phyloP scores from a whole-genome alignment of 2,797 vertebrate species.

The Falco cherrug region DNA sequence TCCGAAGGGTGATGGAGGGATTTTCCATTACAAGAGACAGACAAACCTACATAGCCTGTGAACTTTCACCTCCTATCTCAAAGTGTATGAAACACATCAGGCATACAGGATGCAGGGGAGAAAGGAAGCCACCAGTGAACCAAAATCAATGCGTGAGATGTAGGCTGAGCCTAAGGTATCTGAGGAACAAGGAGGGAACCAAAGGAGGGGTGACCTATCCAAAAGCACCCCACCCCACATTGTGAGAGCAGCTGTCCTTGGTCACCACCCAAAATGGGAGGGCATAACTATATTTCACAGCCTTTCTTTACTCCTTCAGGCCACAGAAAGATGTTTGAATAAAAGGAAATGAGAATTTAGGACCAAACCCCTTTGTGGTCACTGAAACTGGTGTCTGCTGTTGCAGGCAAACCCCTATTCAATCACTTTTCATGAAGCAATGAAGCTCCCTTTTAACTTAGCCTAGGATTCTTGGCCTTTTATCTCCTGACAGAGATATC shows the following conservation, averaged over 20 bases:
- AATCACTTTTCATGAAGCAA: not conserved
- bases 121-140: not conserved
- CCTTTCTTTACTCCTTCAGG: not conserved
- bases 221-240: not conserved
- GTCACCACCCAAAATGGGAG: not conserved
- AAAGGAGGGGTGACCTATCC: not conserved
- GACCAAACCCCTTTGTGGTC: not conserved
- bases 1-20: not conserved
- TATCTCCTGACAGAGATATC: not conserved
- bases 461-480: not conserved
- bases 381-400: not conserved
- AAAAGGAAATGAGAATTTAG: not conserved
- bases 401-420: not conserved
- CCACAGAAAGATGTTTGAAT: not conserved
- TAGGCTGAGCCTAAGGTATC: not conserved
- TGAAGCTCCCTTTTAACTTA: constrained; percentile 16
- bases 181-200: not conserved
- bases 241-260: not conserved
- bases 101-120: not conserved
- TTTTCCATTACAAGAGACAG: not conserved
- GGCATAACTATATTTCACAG: not conserved
- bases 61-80: not conserved
- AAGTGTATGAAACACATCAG: not conserved
- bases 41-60: not conserved
- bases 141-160: not conserved